phyloP scores from a whole-genome alignment of 2,113 vertebrate genomes.

The Festucalex cinctus region DNA sequence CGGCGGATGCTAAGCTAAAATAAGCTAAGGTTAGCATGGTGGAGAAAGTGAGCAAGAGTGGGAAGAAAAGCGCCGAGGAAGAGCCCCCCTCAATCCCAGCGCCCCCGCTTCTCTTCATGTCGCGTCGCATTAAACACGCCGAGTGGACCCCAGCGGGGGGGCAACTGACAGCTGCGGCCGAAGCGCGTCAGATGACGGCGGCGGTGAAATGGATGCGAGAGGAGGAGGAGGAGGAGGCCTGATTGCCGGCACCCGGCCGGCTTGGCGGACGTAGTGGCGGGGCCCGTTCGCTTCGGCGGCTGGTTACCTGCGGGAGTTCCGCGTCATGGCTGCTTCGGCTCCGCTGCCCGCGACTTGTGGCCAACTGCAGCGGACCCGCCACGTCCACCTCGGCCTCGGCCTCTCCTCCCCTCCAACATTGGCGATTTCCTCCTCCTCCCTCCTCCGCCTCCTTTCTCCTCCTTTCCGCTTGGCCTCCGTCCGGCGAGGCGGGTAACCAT shows the following conservation, averaged over 20 bases:
- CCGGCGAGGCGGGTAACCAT: background rate
- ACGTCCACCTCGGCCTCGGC: conserved; percentile 76
- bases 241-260: background rate
- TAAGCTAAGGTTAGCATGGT: conserved; percentile 38
- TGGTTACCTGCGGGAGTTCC: conserved; percentile 66
- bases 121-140: background rate
- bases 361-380: conserved; percentile 70
- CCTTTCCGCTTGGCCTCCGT: conserved; percentile 24
- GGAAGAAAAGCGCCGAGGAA: conserved; percentile 17
- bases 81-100: background rate
- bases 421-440: conserved; percentile 36
- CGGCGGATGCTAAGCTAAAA: conserved; percentile 34
- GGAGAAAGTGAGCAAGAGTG: conserved; percentile 49
- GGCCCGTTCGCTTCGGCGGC: background rate
- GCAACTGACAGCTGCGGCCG: conserved; percentile 29
- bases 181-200: conserved; percentile 19
- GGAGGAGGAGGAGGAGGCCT: conserved; percentile 1
- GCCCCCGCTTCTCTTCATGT: background rate
- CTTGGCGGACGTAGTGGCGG: background rate
- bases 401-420: conserved; percentile 57
- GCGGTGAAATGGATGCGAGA: background rate
- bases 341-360: conserved; percentile 51
- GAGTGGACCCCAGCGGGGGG: conserved; percentile 25
- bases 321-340: conserved; percentile 60
- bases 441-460: conserved; percentile 12